A percentile compares a stretch with the other conserved stretches of the same genome.
Conservation (phyloP, 2,113 vertebrate genomes). For the Paracanthobrama guichenoti region DNA sequence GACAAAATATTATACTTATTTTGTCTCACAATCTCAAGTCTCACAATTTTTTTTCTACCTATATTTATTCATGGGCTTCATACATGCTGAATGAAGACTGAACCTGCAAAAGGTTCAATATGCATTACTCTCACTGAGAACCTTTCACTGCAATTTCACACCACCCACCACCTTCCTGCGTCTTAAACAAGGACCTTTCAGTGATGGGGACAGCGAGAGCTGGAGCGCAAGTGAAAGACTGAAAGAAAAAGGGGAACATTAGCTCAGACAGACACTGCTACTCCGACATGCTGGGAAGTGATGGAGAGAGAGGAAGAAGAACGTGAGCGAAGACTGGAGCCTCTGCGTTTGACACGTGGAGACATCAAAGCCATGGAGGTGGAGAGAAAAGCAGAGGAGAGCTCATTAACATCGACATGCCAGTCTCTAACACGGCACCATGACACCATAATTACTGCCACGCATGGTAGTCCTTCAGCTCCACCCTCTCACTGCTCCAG, state of each 20-base stretch:
- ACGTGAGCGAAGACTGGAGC: not conserved
- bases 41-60: not conserved
- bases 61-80: not conserved
- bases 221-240: not conserved
- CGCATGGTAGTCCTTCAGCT: slow-evolving; percentile 42
- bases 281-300: not conserved
- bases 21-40: not conserved
- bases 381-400: slow-evolving; percentile 4
- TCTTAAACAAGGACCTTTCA: not conserved
- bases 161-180: not conserved
- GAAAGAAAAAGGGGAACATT: slow-evolving; percentile 14
- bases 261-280: slow-evolving; percentile 20
- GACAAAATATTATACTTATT: no score
- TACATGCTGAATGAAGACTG: not conserved
- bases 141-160: slow-evolving; percentile 31
- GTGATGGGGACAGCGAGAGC: not conserved
- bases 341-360: slow-evolving; percentile 11
- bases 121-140: slow-evolving; percentile 7
- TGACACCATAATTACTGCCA: slow-evolving; percentile 57
- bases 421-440: slow-evolving; percentile 57
- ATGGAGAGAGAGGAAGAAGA: slow-evolving; percentile 15
- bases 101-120: slow-evolving; percentile 7
- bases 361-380: slow-evolving; percentile 26
- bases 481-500: slow-evolving; percentile 38
- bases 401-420: slow-evolving; percentile 60